phyloP scores from a whole-genome alignment of 2,888 invertebrate genomes.

The Tricholauxania praeusta region DNA sequence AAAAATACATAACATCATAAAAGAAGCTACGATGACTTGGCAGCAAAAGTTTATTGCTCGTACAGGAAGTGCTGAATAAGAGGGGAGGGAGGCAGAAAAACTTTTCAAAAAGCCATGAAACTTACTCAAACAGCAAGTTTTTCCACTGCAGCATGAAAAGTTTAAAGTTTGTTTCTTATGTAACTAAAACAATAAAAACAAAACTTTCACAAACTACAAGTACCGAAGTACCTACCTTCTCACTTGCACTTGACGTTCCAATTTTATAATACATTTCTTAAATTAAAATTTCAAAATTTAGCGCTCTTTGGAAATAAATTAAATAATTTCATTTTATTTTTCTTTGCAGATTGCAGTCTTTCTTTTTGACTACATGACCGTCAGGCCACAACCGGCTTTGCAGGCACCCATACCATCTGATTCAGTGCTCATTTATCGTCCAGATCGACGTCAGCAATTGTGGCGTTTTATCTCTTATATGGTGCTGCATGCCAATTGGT shows the following conservation, averaged over 20 bases:
- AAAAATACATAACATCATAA: no score
- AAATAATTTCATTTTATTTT: conserved; percentile 13
- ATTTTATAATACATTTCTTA: neutral
- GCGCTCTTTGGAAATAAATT: neutral
- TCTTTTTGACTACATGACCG: conserved; percentile 85
- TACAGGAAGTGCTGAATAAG: no score
- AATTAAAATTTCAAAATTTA: neutral
- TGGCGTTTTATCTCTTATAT: conserved; percentile 96
- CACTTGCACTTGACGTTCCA: neutral
- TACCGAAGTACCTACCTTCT: neutral
- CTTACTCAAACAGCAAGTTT: no score
- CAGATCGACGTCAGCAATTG: conserved; percentile 89
- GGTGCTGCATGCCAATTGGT: conserved; percentile 95
- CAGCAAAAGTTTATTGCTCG: no score
- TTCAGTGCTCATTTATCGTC: conserved; percentile 93
- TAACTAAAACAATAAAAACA: conserved; percentile 20
- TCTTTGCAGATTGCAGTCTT: conserved; percentile 88
- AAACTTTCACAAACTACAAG: neutral
- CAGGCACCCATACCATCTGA: conserved; percentile 93
- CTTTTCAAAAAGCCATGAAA: no score
- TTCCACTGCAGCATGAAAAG: neutral
- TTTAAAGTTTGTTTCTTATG: conserved; percentile 15
- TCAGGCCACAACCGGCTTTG: conserved; percentile 77
- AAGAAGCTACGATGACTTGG: no score
- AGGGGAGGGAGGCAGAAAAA: no score